Conservation (phyloP, 2,888 invertebrate species). For the Siphlonurus alternatus region DNA sequence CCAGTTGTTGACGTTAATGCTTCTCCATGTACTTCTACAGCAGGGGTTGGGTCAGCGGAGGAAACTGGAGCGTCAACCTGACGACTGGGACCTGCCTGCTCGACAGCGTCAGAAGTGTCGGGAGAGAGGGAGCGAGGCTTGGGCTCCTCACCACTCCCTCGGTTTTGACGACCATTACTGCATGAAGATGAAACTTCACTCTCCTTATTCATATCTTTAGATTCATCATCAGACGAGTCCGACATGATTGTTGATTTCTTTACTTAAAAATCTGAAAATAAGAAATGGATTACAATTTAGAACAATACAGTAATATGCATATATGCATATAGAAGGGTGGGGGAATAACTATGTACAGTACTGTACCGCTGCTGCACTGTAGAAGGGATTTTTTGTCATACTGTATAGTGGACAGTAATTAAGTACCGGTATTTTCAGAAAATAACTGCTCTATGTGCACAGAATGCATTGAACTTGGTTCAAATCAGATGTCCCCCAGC, state of each 20-base stretch:
- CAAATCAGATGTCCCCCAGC: too few species aligned
- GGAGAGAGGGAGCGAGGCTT: background rate
- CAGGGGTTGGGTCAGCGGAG: background rate
- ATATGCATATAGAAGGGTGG: too few species aligned
- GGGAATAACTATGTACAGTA: too few species aligned
- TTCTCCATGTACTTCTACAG: background rate
- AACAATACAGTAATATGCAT: too few species aligned
- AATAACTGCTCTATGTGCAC: too few species aligned
- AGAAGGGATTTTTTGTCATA: too few species aligned
- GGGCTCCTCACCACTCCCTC: background rate
- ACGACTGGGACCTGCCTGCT: background rate
- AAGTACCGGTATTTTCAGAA: too few species aligned
- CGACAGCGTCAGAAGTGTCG: background rate
- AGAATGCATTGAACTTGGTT: too few species aligned
- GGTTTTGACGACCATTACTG: conserved; percentile 4
- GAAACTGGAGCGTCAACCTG: background rate
- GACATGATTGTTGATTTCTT: background rate
- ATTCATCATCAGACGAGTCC: background rate
- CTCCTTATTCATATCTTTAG: conserved; percentile 5
- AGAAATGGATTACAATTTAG: too few species aligned
- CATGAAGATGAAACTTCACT: conserved; percentile 9
- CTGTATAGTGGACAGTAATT: too few species aligned
- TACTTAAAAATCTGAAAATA: too few species aligned
- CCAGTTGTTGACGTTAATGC: background rate
- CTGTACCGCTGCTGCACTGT: too few species aligned